Evolutionary conservation across 2,113 vertebrate genomes (phyloP).

Genomic region (Catagonus wagneri): DNA sequence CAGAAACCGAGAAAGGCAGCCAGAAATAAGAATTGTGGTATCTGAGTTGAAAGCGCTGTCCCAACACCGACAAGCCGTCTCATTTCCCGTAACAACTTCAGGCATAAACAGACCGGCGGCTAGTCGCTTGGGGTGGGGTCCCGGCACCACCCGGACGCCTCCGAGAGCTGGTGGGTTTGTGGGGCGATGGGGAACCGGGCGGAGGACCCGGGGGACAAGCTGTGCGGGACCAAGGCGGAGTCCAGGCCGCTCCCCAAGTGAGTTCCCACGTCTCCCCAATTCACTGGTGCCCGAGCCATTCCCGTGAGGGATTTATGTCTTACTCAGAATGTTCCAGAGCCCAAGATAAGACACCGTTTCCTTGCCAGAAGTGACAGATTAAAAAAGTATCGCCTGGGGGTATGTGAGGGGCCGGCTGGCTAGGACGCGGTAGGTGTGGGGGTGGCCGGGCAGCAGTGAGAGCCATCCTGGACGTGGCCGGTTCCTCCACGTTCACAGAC

Average conservation of each 20-base stretch:
- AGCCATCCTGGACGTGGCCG: background rate
- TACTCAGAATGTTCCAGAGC: background rate
- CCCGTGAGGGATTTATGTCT: background rate
- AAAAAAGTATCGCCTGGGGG: accelerated
- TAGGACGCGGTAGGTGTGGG: no score
- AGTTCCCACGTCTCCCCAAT: no score
- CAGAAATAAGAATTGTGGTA: background rate
- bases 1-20: accelerated
- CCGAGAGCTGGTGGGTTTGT: accelerated
- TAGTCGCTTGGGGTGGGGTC: accelerated
- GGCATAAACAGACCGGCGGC: accelerated
- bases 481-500: background rate
- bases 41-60: accelerated
- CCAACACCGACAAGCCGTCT: accelerated
- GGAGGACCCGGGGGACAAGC: background rate
- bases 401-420: background rate
- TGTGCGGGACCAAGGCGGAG: accelerated
- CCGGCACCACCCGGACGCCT: accelerated
- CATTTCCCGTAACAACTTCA: background rate
- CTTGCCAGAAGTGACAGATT: background rate
- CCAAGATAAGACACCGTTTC: background rate
- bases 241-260: accelerated
- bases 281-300: no score
- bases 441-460: background rate
- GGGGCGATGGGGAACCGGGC: accelerated